Evolutionary conservation across 2,797 vertebrate species (phyloP).

Genomic region (Enteromius mattozi): DNA sequence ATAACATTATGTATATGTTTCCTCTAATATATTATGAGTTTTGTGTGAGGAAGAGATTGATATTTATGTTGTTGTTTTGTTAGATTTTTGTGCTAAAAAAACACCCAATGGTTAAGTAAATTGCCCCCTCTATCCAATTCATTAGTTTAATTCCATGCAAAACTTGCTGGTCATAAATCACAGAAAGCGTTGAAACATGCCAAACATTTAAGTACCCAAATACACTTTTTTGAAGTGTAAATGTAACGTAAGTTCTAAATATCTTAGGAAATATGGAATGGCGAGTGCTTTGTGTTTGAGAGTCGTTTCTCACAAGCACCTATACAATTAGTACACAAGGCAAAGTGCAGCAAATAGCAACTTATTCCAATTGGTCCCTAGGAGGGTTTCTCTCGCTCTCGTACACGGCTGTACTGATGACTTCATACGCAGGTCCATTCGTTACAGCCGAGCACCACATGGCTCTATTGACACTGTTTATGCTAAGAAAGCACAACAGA

Average conservation of each 20-base stretch:
- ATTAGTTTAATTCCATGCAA: background rate
- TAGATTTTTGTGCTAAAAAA: background rate
- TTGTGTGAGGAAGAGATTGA: background rate
- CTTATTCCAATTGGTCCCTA: slow-evolving; percentile 78
- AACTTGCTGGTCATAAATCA: background rate
- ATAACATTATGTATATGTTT: background rate
- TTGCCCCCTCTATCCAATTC: background rate
- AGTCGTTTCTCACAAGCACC: background rate
- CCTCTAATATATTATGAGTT: background rate
- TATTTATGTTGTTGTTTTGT: background rate
- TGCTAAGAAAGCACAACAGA: slow-evolving; percentile 46
- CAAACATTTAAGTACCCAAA: background rate
- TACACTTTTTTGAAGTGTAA: background rate
- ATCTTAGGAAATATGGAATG: background rate
- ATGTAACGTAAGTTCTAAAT: background rate
- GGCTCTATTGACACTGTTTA: slow-evolving; percentile 47
- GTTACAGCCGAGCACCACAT: slow-evolving; percentile 38
- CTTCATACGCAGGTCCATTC: slow-evolving; percentile 32
- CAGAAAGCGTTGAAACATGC: background rate
- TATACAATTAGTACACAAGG: slow-evolving; percentile 77
- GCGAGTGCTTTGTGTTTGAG: slow-evolving; percentile 2
- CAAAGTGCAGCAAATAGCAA: slow-evolving; percentile 65
- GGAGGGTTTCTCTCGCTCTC: slow-evolving; percentile 68
- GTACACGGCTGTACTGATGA: background rate
- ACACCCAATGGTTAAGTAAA: background rate